A percentile compares a stretch with the other conserved stretches of the same genome.
These are phyloP conservation scores for Drosophila yakuba DNA, from an alignment of 1,140 invertebrate species.

Conservation along the genomic window DNA sequence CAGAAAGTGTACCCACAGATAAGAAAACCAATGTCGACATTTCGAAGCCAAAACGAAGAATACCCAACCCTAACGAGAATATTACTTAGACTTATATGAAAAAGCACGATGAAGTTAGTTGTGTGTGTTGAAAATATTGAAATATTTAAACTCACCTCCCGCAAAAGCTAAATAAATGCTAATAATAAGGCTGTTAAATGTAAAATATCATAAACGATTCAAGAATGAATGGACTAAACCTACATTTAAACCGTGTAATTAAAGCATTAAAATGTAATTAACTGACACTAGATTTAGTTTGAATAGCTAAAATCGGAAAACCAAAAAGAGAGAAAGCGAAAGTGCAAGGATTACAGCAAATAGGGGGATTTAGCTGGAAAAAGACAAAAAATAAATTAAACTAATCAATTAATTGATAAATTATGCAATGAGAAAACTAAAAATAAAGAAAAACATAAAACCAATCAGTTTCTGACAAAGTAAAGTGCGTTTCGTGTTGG, in stretches of 20 bases:
- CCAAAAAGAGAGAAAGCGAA: constrained; percentile 24
- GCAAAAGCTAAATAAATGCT: constrained; percentile 73
- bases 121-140: constrained; percentile 33
- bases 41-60: constrained; percentile 47
- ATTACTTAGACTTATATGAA: constrained; percentile 27
- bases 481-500: constrained; percentile 1
- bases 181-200: constrained; percentile 85
- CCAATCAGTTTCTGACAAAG: constrained; percentile 17
- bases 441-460: constrained; percentile 65
- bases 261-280: constrained; percentile 76
- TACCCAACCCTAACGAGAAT: constrained; percentile 63
- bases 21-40: constrained; percentile 28
- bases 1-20: constrained; percentile 39
- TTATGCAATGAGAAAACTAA: constrained; percentile 65
- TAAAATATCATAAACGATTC: constrained; percentile 82
- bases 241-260: constrained; percentile 74
- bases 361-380: constrained; percentile 40
- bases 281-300: constrained; percentile 75
- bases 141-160: constrained; percentile 40
- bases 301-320: constrained; percentile 59
- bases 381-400: constrained; percentile 42
- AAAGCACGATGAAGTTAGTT: constrained; percentile 54
- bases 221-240: constrained; percentile 39
- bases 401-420: constrained; percentile 79
- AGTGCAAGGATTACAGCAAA: constrained; percentile 57